Evolutionary conservation across 2,888 invertebrate genomes (phyloP), one percentile per base, ranked within the genome.

Genomic region (Caenorhabditis panamensis): DNA sequence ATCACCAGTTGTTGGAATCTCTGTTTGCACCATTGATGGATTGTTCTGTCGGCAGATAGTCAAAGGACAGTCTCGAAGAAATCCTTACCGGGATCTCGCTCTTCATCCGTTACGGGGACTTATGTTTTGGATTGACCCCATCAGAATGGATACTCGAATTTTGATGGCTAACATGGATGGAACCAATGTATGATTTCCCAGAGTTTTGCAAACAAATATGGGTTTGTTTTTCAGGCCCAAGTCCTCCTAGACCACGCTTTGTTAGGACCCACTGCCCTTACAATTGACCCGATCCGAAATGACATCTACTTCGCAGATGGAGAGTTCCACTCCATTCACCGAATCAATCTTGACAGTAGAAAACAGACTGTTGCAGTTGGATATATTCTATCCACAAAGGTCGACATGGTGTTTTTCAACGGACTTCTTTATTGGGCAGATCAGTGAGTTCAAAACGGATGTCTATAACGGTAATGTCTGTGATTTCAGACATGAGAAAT

Each of bases 81-180:
- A n/a, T n/a, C n/a, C n/a, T 18, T 67, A 67, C 41, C 37, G 54
- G 16, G 84, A 84, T 6, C 76, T 87, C 9, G 86, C 80, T 18
- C 61, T 86, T 9, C 72, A 86, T 56, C 83, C 87, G 0, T 16
- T 20, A 13, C 41, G 75, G 4, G 86, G 84, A 16, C 51, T 76
- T n/a, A 61, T 87, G 54, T 63, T 66, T 37, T 87, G 84, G 84
- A 76, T 85, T 37, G 86, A 84, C 16, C 54, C 61, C 20, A 36
- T 41, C n/a, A 61, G 18, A 31, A n/a, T n/a, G n/a, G n/a, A n/a
- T n/a, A n/a, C n/a, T n/a, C n/a, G n/a, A n/a, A n/a, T n/a, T n/a
- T n/a, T n/a, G n/a, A 36, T 28, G 16, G 94, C 94, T 83, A 96
- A 96, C 64, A 96, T 97, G 96, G 96, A 97, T 91, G 97, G 97